Percentiles rank a stretch among this genome's conserved stretches.
These are phyloP conservation scores for Gallinago undulata DNA, from an alignment of 2,113 vertebrate species.

Conservation along the genomic window DNA sequence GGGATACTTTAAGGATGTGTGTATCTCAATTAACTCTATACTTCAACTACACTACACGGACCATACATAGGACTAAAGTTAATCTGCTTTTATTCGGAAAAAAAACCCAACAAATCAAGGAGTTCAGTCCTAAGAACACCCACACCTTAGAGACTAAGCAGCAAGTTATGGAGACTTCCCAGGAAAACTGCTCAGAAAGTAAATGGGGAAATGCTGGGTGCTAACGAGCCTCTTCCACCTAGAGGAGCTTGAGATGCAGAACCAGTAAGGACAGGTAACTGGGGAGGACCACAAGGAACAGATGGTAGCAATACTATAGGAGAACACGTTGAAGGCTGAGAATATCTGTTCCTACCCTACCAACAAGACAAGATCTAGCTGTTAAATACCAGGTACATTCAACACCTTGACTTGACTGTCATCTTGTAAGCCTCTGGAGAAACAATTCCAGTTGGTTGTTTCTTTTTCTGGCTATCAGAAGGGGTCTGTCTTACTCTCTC, in stretches of 20 bases:
- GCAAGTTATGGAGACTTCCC: neutral
- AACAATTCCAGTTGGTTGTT: neutral
- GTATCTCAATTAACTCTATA: conserved; percentile 47
- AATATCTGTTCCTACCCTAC: neutral
- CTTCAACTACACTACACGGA: neutral
- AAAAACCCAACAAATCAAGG: neutral
- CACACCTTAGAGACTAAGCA: neutral
- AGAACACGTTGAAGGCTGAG: neutral
- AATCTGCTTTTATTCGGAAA: neutral
- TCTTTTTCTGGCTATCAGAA: neutral
- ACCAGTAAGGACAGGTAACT: neutral
- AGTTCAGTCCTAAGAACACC: neutral
- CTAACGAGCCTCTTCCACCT: neutral
- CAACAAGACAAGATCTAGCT: neutral
- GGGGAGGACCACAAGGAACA: neutral
- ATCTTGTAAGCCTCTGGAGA: neutral
- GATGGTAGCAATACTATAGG: neutral
- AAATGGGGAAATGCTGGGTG: neutral
- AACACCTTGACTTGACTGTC: neutral
- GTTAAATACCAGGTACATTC: neutral
- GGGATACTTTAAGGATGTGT: conserved; percentile 46
- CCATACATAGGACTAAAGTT: neutral
- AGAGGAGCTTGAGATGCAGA: neutral
- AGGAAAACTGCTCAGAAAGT: neutral
- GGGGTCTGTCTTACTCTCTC: neutral